These are phyloP conservation scores for Melanotaenia boesemani DNA, from an alignment of 2,797 vertebrate genomes.

Conservation along the genomic window DNA sequence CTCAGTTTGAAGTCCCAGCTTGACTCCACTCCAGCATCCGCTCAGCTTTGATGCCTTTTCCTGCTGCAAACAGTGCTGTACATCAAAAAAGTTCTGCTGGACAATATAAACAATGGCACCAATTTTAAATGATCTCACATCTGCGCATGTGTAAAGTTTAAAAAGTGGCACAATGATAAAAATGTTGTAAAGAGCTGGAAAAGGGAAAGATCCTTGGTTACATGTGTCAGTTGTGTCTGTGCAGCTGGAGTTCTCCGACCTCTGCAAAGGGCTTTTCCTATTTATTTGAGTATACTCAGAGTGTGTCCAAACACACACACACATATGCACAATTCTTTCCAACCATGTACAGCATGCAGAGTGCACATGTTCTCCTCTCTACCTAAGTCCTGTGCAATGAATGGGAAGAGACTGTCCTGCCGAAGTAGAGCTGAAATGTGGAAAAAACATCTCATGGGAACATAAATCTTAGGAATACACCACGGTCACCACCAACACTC, in stretches of 20 bases:
- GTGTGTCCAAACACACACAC: slow-evolving; percentile 14
- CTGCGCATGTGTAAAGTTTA: neutral
- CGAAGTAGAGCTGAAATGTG: slow-evolving; percentile 38
- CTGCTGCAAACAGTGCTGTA: neutral
- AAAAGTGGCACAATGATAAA: slow-evolving; percentile 32
- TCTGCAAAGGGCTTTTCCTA: slow-evolving; percentile 65
- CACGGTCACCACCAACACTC: slow-evolving; percentile 44
- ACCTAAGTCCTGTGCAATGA: neutral
- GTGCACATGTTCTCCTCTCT: slow-evolving; percentile 25
- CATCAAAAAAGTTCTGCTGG: neutral
- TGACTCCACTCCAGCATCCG: too few relatives aligned
- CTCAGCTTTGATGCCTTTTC: too few relatives aligned
- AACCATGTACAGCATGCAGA: slow-evolving; percentile 26
- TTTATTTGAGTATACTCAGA: slow-evolving; percentile 56
- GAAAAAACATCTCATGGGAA: slow-evolving; percentile 38
- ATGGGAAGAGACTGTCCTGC: slow-evolving; percentile 6
- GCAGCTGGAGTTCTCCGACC: slow-evolving; percentile 62
- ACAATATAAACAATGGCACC: neutral
- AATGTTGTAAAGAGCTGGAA: slow-evolving; percentile 31
- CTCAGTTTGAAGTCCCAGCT: neutral
- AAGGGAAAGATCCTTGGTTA: slow-evolving; percentile 59
- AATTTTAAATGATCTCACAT: neutral
- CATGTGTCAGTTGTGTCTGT: slow-evolving; percentile 65
- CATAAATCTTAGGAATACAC: slow-evolving; percentile 63
- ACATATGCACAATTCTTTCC: slow-evolving; percentile 14